phyloP scores from a whole-genome alignment of 2,888 invertebrate species.

The Clepsis dumicolana region DNA sequence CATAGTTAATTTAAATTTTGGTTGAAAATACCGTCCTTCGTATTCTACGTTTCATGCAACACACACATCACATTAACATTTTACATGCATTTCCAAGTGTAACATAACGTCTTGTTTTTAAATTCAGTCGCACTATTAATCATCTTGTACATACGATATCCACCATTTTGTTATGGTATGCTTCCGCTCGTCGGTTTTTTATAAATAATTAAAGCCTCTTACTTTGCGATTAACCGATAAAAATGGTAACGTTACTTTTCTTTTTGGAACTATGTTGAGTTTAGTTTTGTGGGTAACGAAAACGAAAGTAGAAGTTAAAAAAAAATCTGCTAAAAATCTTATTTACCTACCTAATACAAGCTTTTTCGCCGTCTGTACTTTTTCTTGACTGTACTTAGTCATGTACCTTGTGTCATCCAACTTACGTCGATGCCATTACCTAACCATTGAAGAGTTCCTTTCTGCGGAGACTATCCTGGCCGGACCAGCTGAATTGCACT shows the following conservation, averaged over 20 bases:
- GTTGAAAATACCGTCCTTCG: not conserved
- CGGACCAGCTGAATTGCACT: too few relatives aligned
- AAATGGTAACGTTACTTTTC: constrained; percentile 24
- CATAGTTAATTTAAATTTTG: too few relatives aligned
- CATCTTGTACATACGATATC: constrained; percentile 18
- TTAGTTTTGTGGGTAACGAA: constrained; percentile 6
- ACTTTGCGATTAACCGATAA: constrained; percentile 32
- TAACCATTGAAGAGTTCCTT: too few relatives aligned
- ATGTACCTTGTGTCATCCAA: too few relatives aligned
- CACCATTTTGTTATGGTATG: constrained; percentile 34
- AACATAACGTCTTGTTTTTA: not conserved
- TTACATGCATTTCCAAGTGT: not conserved
- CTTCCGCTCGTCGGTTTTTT: constrained; percentile 25
- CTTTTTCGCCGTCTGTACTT: too few relatives aligned
- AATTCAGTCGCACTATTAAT: constrained; percentile 25
- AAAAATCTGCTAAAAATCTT: too few relatives aligned
- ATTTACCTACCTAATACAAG: too few relatives aligned
- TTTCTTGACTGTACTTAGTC: too few relatives aligned
- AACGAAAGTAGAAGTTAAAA: constrained; percentile 6
- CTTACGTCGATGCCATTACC: too few relatives aligned
- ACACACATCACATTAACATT: not conserved
- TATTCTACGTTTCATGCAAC: not conserved
- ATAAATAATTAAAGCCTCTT: constrained; percentile 35
- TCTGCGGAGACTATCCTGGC: too few relatives aligned
- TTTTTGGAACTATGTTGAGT: constrained; percentile 11